A percentile compares a stretch with the other conserved stretches of the same genome.
phyloP scores from a whole-genome alignment of 2,113 vertebrate species.

The Bos javanicus region DNA sequence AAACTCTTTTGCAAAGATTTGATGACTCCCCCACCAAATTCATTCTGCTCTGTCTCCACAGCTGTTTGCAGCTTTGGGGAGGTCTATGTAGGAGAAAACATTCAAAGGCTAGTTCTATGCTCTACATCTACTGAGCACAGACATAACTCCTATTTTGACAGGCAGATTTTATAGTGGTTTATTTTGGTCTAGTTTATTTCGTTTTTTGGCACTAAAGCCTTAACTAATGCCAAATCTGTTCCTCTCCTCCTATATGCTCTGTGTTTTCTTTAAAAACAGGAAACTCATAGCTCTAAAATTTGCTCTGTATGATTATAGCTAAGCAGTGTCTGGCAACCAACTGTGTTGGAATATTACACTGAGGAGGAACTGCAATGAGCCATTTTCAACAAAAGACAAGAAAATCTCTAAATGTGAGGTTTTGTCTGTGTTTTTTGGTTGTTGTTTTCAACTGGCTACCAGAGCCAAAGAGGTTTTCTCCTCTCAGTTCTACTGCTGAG shows the following conservation, averaged over 20 bases:
- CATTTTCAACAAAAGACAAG: background rate
- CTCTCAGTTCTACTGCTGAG: background rate
- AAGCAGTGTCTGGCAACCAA: background rate
- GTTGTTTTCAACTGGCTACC: background rate
- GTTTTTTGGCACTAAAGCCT: conserved; percentile 22
- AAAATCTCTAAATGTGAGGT: background rate
- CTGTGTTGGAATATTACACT: background rate
- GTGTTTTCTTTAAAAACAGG: conserved; percentile 45
- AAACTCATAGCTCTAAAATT: conserved; percentile 25
- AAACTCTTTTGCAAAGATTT: conserved; percentile 46
- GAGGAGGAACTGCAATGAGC: background rate
- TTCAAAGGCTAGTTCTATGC: background rate
- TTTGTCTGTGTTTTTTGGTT: background rate
- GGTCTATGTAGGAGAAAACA: background rate
- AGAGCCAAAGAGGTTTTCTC: background rate
- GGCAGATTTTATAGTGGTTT: conserved; percentile 42
- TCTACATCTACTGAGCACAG: background rate
- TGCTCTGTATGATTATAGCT: background rate
- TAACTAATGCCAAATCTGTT: background rate
- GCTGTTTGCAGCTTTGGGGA: conserved; percentile 17
- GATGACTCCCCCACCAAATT: conserved; percentile 28
- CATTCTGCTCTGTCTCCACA: background rate
- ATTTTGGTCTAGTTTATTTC: conserved; percentile 51
- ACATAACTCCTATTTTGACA: conserved; percentile 33
- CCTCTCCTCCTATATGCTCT: background rate